phyloP scores from a whole-genome alignment of 2,797 vertebrate species.

The Myotis myotis region DNA sequence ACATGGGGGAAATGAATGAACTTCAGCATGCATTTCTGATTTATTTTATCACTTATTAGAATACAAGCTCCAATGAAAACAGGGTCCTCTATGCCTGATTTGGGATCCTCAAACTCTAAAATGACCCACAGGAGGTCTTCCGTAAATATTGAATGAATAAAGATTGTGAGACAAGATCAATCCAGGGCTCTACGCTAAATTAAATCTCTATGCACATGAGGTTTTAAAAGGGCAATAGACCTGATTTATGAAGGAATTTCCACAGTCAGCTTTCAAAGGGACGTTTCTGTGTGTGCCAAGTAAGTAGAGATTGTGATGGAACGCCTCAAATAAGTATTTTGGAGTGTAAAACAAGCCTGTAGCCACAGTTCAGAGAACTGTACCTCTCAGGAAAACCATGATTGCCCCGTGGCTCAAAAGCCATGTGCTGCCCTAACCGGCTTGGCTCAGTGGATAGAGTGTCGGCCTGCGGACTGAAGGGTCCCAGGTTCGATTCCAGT shows the following conservation, averaged over 20 bases:
- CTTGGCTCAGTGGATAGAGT: too few relatives aligned
- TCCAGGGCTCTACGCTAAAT: not conserved
- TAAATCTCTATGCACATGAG: not conserved
- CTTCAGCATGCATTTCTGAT: not conserved
- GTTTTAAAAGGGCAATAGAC: not conserved
- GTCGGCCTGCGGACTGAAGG: too few relatives aligned
- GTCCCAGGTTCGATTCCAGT: too few relatives aligned
- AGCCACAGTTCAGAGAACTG: constrained; percentile 33
- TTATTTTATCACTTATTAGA: not conserved
- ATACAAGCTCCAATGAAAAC: not conserved
- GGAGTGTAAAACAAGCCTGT: constrained; percentile 30
- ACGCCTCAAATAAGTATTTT: constrained; percentile 37
- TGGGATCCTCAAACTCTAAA: not conserved
- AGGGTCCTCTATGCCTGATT: not conserved
- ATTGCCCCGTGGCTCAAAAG: constrained; percentile 27
- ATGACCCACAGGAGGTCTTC: not conserved
- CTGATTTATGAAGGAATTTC: not conserved
- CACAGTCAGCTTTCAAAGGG: constrained; percentile 7
- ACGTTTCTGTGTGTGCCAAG: not conserved
- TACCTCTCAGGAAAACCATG: constrained; percentile 66
- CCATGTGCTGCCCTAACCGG: not conserved
- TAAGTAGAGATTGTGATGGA: not conserved
- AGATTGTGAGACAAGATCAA: not conserved
- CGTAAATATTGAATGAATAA: not conserved
- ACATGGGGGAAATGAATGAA: not conserved